These are phyloP conservation scores for Heterodera schachtii DNA, from an alignment of 1,140 invertebrate genomes.

Conservation along the genomic window DNA sequence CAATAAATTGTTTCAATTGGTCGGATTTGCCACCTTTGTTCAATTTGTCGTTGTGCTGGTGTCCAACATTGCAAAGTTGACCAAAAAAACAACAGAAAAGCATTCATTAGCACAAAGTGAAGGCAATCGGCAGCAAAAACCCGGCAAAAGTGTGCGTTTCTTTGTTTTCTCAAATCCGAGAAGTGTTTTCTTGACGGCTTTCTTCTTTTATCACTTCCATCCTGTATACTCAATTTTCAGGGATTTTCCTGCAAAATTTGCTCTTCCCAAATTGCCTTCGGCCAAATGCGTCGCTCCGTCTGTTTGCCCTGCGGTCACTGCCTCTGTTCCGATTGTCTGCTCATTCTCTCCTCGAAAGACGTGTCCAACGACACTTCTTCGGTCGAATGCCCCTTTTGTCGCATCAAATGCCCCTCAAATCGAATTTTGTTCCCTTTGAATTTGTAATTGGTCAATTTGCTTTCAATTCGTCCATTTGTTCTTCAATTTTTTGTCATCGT, in stretches of 20 bases:
- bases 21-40: slow-evolving; percentile 36
- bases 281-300: slow-evolving; percentile 34
- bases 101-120: neutral
- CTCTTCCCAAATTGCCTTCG: neutral
- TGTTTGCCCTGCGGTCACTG: slow-evolving; percentile 57
- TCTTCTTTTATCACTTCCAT: no score
- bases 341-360: slow-evolving; percentile 21
- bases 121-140: neutral
- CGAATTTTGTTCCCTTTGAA: slow-evolving; percentile 28
- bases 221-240: neutral
- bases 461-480: neutral
- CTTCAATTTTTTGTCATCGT: neutral
- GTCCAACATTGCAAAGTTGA: slow-evolving; percentile 7
- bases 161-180: neutral
- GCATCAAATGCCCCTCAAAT: slow-evolving; percentile 42
- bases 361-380: neutral
- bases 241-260: slow-evolving; percentile 25
- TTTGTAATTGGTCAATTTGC: neutral
- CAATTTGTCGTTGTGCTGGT: slow-evolving; percentile 36
- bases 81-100: neutral
- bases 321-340: slow-evolving; percentile 54
- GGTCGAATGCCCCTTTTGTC: slow-evolving; percentile 53
- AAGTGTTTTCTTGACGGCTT: neutral
- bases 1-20: slow-evolving; percentile 39
- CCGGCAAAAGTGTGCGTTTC: neutral